Evolutionary conservation across 2,888 invertebrate species (phyloP).

Genomic region (Drosophila infuscata): DNA sequence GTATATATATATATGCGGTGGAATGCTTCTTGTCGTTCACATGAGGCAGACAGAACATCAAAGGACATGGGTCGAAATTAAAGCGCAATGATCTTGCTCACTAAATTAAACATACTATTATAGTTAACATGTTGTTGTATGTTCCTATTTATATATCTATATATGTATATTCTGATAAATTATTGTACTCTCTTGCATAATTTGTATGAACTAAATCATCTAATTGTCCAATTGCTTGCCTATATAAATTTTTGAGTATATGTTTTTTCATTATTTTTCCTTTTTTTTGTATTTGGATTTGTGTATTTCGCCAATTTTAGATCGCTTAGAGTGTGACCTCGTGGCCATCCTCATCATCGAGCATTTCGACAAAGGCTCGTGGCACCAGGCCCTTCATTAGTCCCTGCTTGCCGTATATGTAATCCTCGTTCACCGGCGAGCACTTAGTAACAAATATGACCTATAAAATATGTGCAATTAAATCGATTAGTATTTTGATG

Average conservation of each 20-base stretch:
- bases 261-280: constrained; percentile 33
- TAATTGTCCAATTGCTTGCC: constrained; percentile 44
- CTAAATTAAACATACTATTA: constrained; percentile 29
- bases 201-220: constrained; percentile 45
- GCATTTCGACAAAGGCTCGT: constrained; percentile 90
- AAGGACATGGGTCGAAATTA: constrained; percentile 47
- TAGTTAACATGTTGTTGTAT: constrained; percentile 22
- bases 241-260: constrained; percentile 54
- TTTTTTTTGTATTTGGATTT: constrained; percentile 19
- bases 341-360: constrained; percentile 82
- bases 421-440: constrained; percentile 89
- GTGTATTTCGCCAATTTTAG: constrained; percentile 14
- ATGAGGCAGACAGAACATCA: constrained; percentile 46
- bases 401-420: constrained; percentile 91
- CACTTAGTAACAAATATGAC: constrained; percentile 90
- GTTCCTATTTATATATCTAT: constrained; percentile 47
- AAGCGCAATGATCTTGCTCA: constrained; percentile 15
- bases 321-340: constrained; percentile 64
- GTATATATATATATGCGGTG: constrained; percentile 6
- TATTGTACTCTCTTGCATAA: constrained; percentile 79
- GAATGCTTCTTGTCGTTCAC: constrained; percentile 26
- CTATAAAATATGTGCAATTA: constrained; percentile 83
- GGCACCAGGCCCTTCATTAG: constrained; percentile 91
- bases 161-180: constrained; percentile 76
- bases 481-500: background rate